Conservation (phyloP, 2,113 vertebrate genomes). For the Thymallus thymallus region DNA sequence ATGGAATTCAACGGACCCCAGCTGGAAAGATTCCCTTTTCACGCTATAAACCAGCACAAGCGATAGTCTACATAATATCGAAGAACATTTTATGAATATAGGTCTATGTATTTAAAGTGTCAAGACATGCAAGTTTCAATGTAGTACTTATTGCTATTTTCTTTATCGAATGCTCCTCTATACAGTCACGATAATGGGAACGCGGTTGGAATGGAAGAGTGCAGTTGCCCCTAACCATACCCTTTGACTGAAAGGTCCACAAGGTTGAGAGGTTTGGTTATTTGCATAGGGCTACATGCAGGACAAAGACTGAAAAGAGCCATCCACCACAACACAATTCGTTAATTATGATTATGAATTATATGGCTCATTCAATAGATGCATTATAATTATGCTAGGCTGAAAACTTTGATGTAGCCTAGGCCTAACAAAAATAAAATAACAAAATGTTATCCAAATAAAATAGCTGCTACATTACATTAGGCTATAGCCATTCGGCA, state of each 20-base stretch:
- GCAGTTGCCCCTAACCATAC: constrained; percentile 20
- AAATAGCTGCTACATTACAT: no score
- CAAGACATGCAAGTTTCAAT: neutral
- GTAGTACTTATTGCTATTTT: neutral
- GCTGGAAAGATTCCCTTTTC: no score
- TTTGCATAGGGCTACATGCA: constrained; percentile 37
- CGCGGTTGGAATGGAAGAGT: constrained; percentile 1
- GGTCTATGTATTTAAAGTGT: neutral
- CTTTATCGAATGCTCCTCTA: neutral
- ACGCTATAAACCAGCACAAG: no score
- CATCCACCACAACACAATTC: neutral
- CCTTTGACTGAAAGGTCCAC: constrained; percentile 32
- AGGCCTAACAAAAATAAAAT: no score
- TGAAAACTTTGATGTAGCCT: no score
- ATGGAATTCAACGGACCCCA: neutral
- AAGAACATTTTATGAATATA: neutral
- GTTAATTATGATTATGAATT: neutral
- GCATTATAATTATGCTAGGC: no score
- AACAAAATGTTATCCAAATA: no score
- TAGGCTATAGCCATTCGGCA: no score
- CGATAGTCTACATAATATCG: no score
- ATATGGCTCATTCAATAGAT: no score
- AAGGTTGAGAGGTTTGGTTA: constrained; percentile 27
- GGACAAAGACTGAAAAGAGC: no score
- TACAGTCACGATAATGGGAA: neutral